phyloP scores from a whole-genome alignment of 1,140 invertebrate genomes.

The Drosophila pruinosa region DNA sequence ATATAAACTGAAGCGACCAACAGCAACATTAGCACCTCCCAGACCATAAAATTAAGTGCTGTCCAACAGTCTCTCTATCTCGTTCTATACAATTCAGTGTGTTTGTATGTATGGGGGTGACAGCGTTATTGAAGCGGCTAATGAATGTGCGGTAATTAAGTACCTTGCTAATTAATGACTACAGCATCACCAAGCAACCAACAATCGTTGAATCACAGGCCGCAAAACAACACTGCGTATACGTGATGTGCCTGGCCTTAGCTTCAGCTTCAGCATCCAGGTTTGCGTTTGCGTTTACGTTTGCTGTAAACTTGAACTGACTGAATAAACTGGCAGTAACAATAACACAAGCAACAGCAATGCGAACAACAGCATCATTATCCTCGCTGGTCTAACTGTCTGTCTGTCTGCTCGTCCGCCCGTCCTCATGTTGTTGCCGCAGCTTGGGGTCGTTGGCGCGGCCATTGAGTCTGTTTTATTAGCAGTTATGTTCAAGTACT shows the following conservation, averaged over 20 bases:
- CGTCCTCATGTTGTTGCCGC: conserved; percentile 33
- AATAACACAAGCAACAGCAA: conserved; percentile 21
- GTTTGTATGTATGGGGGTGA: background rate
- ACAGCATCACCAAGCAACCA: conserved; percentile 64
- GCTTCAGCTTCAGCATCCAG: too few relatives aligned
- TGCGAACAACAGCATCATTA: conserved; percentile 42
- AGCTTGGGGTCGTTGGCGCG: conserved; percentile 57
- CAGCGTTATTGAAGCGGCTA: conserved; percentile 76
- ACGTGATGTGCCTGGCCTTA: conserved; percentile 38
- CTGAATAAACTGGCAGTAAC: conserved; percentile 34
- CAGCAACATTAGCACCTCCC: conserved; percentile 62
- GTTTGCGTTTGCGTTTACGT: conserved; percentile 25
- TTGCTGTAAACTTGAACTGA: conserved; percentile 56
- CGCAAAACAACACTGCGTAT: conserved; percentile 66
- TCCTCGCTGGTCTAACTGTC: conserved; percentile 40
- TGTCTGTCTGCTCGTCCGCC: conserved; percentile 10
- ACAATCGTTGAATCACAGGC: conserved; percentile 57
- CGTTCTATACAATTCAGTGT: background rate
- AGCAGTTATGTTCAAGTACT: conserved; percentile 69
- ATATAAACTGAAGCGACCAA: conserved; percentile 46
- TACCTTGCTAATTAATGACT: conserved; percentile 83
- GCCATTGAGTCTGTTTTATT: conserved; percentile 75
- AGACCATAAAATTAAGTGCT: conserved; percentile 57
- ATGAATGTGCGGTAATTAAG: conserved; percentile 83
- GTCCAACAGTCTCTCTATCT: background rate